Evolutionary conservation across 2,888 invertebrate genomes (phyloP), one percentile per base, ranked within the genome.

Genomic region (Calameuta idolon): DNA sequence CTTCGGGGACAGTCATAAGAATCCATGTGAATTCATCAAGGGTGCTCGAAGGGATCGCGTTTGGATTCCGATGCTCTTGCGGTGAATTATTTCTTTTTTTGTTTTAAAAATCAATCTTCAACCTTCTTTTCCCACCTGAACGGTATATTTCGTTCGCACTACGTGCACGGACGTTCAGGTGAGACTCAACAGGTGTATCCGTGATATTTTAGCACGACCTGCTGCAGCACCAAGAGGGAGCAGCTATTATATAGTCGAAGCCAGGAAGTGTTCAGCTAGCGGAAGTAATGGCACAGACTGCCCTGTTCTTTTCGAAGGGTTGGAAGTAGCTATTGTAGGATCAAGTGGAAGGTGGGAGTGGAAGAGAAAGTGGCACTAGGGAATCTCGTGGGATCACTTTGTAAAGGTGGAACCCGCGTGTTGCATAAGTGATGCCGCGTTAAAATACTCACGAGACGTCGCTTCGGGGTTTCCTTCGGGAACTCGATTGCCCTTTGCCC

Each of bases 341-440:
- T 55, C 23, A 55, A 55, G 55, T 55, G 40, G 15, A 40, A 40
- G 40, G 40, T 5, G 40, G 40, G 2, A 40, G 40, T 5, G 55
- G 23, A 23, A 23, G 55, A 55, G 55, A 86, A 87, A 85, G 85
- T 83, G 81, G 83, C 77, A 55, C 55, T 55, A 5, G 55, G 80
- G 79, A 88, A 87, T 88, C 90, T 88, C 90, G 80, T 83, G 89
- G 89, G 89, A 89, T 86, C 89, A 87, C 88, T 89, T 90, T 89
- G 89, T 86, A 87, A 89, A 89, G 85, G 83, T 86, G 84, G 83
- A 84, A 85, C 85, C 86, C 85, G 82, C 86, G 85, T 84, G 89
- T 87, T 90, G 89, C 89, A 89, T 90, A 90, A 89, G 88, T 90
- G 89, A 89, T 89, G 87, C 85, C 86, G 86, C 83, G 87, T 83